Evolutionary conservation across 2,797 vertebrate genomes (phyloP).

Genomic region (Crenichthys baileyi): DNA sequence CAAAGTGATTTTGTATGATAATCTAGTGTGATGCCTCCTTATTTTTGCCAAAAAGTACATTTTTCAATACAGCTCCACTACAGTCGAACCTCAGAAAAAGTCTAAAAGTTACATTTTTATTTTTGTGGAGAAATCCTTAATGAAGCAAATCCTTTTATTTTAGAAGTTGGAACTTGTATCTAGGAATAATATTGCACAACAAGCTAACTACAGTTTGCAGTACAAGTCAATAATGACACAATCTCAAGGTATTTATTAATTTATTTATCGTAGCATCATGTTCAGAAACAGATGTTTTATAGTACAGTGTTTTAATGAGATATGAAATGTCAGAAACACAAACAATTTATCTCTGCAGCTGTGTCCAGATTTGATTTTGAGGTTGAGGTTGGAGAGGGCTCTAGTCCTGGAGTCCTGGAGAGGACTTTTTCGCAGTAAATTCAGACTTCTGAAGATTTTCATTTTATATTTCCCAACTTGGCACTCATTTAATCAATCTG

Average conservation of each 20-base stretch:
- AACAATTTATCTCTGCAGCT: background rate
- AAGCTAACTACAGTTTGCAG: background rate
- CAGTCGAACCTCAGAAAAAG: too few relatives aligned
- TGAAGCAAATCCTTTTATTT: background rate
- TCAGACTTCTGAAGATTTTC: too few relatives aligned
- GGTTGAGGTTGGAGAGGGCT: background rate
- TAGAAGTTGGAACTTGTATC: background rate
- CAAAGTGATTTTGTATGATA: background rate
- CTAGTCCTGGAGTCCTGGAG: too few relatives aligned
- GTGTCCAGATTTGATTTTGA: background rate
- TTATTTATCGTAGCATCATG: background rate
- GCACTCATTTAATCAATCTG: too few relatives aligned
- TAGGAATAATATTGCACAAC: background rate
- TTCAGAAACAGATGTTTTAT: background rate
- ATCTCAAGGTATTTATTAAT: background rate
- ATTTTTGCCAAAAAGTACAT: background rate
- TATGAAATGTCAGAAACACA: background rate
- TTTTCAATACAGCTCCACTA: background rate
- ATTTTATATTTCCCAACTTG: too few relatives aligned
- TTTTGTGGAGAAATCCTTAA: background rate
- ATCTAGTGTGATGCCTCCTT: background rate
- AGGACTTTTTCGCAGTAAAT: background rate
- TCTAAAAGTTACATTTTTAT: too few relatives aligned
- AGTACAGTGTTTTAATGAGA: background rate
- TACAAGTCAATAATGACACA: background rate